Evolutionary conservation across 2,797 vertebrate species (phyloP), one percentile per base, ranked within the genome.

Genomic region (Lemur catta): DNA sequence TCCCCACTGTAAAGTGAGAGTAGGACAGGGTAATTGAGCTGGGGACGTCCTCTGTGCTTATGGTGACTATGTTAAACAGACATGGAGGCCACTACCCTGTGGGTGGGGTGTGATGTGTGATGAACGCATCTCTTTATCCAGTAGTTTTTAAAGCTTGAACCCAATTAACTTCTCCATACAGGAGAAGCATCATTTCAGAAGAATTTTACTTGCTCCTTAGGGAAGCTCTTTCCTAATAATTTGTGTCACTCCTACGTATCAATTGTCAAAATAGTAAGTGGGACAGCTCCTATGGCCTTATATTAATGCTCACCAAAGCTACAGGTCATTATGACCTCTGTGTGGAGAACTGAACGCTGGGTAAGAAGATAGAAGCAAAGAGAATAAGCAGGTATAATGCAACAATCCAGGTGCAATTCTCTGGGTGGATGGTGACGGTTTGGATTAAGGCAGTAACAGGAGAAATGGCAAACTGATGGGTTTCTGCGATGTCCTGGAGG

Each of bases 71-170:
- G 41, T 24, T 71, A 48, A 24, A 35, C 15, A 46, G 10, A 12
- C 2, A 41, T 1, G 3, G 0, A 43, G n/a, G 6, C 22, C 15
- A 1, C 6, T 6, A 3, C 15, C 22, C 10, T 65, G 18, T 1
- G 7, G n/a, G 55, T 69, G 75, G 1, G 14, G 11, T 33, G 6
- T 7, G 12, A n/a, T 3, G 7, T 84, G 4, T 26, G 13, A 74
- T 18, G 13, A 43, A 43, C 3, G 57, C 7, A 65, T 22, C 17
- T 94, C 78, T 38, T 48, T 10, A 74, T 33, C 33, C 28, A 75
- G 3, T 24, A 0, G 5, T 22, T 61, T 90, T 81, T 57, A 59
- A 55, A 80, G 28, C n/a, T 61, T 76, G 12, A 75, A 24, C 6
- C n/a, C 8, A 35, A 48, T 38, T 41, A 48, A 82, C 13, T 4